phyloP scores from a whole-genome alignment of 2,797 vertebrate species.

The Microchirus variegatus region DNA sequence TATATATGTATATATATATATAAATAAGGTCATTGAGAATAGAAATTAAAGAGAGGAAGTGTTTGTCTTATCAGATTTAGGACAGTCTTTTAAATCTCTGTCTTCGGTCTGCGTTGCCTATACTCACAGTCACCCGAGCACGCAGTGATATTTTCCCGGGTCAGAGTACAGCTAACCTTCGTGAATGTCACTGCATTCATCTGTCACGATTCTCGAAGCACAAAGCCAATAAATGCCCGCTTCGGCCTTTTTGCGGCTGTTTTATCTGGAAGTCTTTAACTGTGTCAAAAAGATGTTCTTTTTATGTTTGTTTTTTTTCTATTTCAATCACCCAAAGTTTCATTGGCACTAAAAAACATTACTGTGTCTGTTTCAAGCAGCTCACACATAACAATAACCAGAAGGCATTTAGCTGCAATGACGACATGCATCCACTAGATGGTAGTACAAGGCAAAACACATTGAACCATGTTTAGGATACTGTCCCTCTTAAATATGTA shows the following conservation, averaged over 20 bases:
- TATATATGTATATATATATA: too few relatives aligned
- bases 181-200: slow-evolving; percentile 34
- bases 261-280: too few relatives aligned
- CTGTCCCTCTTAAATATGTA: not conserved
- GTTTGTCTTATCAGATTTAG: too few relatives aligned
- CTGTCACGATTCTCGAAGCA: slow-evolving; percentile 6
- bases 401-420: not conserved
- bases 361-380: too few relatives aligned
- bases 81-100: not conserved
- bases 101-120: not conserved
- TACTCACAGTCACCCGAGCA: not conserved
- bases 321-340: too few relatives aligned
- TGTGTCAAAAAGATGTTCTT: too few relatives aligned
- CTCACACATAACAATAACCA: too few relatives aligned
- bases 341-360: too few relatives aligned
- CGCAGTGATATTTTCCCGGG: slow-evolving; percentile 15
- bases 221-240: not conserved
- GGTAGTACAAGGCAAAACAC: slow-evolving; percentile 30
- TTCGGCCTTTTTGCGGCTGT: too few relatives aligned
- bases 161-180: slow-evolving; percentile 12
- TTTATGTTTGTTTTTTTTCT: too few relatives aligned
- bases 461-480: not conserved
- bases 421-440: slow-evolving; percentile 44
- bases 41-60: not conserved
- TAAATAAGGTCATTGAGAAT: too few relatives aligned